Conservation (phyloP, 2,113 vertebrate species). For the Myotis davidii region DNA sequence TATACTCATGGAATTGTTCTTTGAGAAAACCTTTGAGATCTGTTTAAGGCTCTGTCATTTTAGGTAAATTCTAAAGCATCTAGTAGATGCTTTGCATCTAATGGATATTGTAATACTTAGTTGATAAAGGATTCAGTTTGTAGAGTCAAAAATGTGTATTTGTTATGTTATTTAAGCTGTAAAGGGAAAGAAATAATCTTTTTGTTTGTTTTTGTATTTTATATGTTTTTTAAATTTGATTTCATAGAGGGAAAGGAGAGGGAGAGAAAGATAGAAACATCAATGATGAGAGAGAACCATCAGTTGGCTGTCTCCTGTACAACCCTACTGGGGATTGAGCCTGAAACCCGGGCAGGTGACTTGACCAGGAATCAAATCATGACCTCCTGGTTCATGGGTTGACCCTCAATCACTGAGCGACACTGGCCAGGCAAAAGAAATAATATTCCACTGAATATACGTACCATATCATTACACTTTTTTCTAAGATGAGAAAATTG, state of each 20-base stretch:
- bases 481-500: constrained; percentile 36
- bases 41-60: background rate
- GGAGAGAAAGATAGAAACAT: too few species aligned
- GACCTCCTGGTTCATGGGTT: too few species aligned
- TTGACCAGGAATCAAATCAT: too few species aligned
- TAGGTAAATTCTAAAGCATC: constrained; percentile 28
- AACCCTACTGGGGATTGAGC: too few species aligned
- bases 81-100: background rate
- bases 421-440: background rate
- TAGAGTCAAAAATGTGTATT: background rate
- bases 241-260: too few species aligned
- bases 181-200: constrained; percentile 18
- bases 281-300: too few species aligned
- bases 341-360: too few species aligned
- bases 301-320: too few species aligned
- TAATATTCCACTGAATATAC: background rate
- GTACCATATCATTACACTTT: background rate
- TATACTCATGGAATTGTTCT: constrained; percentile 14
- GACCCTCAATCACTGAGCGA: too few species aligned
- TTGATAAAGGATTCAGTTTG: background rate
- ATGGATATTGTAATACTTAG: constrained; percentile 5
- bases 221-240: too few species aligned
- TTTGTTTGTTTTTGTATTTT: too few species aligned
- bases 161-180: background rate
- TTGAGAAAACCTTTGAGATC: constrained; percentile 43